These are phyloP conservation scores for Poecilia velifera DNA, from an alignment of 2,797 vertebrate genomes.

Conservation along the genomic window DNA sequence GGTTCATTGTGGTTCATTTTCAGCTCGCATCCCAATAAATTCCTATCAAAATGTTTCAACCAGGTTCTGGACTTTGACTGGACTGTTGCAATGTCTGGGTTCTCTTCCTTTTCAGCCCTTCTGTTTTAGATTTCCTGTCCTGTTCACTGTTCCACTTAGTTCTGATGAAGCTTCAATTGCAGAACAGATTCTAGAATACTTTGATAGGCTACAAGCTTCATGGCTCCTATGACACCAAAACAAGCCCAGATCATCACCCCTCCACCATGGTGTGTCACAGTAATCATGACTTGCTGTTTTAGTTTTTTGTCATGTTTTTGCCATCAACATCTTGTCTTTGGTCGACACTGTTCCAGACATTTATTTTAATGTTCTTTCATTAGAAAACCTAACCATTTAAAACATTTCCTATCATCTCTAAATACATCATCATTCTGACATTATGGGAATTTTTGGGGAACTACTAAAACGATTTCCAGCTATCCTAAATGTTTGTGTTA, in stretches of 20 bases:
- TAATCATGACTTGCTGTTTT: not conserved
- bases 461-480: not conserved
- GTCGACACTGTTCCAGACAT: not conserved
- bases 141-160: not conserved
- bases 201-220: not conserved
- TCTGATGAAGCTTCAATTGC: not conserved
- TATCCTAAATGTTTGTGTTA: not conserved
- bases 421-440: not conserved
- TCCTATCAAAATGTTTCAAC: not conserved
- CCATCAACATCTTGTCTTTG: not conserved
- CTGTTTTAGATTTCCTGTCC: not conserved
- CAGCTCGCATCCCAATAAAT: not conserved
- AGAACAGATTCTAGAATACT: not conserved
- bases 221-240: not conserved
- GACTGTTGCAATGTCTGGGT: not conserved
- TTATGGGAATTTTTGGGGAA: not conserved
- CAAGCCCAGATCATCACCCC: not conserved
- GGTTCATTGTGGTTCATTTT: not conserved
- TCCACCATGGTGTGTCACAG: not conserved
- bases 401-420: not conserved
- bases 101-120: not conserved
- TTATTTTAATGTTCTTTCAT: not conserved
- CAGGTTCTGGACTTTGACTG: not conserved
- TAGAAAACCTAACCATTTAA: not conserved
- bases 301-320: not conserved